Evolutionary conservation across 1,140 invertebrate genomes (phyloP).

Genomic region (Tetragonula clypearis): DNA sequence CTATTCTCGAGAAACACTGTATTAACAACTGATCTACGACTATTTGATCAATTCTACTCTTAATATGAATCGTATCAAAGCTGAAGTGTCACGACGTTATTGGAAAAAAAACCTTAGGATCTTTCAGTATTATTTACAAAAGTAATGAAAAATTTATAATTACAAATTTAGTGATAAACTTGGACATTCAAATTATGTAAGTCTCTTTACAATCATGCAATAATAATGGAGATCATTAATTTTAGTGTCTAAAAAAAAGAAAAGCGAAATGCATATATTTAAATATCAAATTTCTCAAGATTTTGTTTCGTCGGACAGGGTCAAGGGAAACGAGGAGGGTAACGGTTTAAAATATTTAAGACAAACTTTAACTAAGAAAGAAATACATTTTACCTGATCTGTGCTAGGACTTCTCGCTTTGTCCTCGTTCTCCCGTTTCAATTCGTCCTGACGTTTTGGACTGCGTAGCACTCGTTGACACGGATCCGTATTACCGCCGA

Average conservation of each 20-base stretch:
- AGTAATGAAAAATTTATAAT: constrained; percentile 30
- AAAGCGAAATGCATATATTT: constrained; percentile 61
- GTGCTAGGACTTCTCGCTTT: constrained; percentile 92
- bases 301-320: constrained; percentile 21
- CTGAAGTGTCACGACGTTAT: constrained; percentile 19
- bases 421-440: constrained; percentile 84
- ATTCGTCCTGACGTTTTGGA: constrained; percentile 86
- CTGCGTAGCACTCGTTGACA: constrained; percentile 93
- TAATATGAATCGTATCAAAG: not conserved
- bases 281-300: constrained; percentile 52
- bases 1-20: not conserved
- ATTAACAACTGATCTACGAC: not conserved
- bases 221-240: constrained; percentile 58
- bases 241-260: constrained; percentile 54
- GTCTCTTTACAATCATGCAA: constrained; percentile 63
- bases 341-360: constrained; percentile 41
- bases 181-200: constrained; percentile 49
- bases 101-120: constrained; percentile 22
- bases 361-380: constrained; percentile 35
- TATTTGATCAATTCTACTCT: constrained; percentile 23
- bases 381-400: constrained; percentile 90
- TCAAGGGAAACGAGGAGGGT: constrained; percentile 27
- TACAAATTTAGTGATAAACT: constrained; percentile 31
- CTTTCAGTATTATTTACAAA: constrained; percentile 48
- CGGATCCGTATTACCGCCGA: constrained; percentile 94